phyloP scores from a whole-genome alignment of 2,797 vertebrate genomes.

The Labroides dimidiatus region DNA sequence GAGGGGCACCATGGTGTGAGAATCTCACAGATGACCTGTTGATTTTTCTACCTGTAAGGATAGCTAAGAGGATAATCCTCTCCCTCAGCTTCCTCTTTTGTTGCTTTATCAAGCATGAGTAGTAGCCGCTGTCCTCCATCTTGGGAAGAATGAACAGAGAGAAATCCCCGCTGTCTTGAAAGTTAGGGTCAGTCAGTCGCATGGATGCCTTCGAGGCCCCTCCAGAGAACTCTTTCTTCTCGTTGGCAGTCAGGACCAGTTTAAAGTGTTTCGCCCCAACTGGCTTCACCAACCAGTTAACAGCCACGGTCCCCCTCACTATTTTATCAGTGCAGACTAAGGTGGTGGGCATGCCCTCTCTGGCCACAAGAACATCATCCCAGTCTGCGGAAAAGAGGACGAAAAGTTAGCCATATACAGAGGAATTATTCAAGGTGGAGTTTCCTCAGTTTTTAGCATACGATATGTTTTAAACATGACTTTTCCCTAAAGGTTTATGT shows the following conservation, averaged over 20 bases:
- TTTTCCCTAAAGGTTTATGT: background rate
- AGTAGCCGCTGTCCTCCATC: conserved; percentile 66
- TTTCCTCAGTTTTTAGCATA: background rate
- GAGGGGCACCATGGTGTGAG: background rate
- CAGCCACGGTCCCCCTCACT: conserved; percentile 26
- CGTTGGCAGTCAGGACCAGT: conserved; percentile 70
- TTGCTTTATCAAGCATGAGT: conserved; percentile 72
- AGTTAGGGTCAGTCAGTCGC: conserved; percentile 64
- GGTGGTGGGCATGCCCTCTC: conserved; percentile 45
- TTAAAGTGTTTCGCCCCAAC: conserved; percentile 50
- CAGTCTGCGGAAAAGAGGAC: conserved; percentile 60
- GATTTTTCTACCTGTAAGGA: conserved; percentile 76
- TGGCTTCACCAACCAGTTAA: conserved; percentile 75
- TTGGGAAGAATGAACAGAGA: conserved; percentile 72
- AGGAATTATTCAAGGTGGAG: conserved; percentile 10
- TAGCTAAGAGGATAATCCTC: conserved; percentile 71
- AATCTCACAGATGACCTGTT: conserved; percentile 2
- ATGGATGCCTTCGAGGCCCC: conserved; percentile 44
- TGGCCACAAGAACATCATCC: conserved; percentile 73
- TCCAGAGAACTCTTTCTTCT: conserved; percentile 45
- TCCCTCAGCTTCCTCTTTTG: conserved; percentile 50
- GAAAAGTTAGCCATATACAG: background rate
- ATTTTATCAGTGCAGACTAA: conserved; percentile 70
- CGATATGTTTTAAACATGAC: too few species aligned
- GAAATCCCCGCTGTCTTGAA: conserved; percentile 68